Evolutionary conservation across 2,888 invertebrate species (phyloP).

Genomic region (Agriopis leucophaearia): DNA sequence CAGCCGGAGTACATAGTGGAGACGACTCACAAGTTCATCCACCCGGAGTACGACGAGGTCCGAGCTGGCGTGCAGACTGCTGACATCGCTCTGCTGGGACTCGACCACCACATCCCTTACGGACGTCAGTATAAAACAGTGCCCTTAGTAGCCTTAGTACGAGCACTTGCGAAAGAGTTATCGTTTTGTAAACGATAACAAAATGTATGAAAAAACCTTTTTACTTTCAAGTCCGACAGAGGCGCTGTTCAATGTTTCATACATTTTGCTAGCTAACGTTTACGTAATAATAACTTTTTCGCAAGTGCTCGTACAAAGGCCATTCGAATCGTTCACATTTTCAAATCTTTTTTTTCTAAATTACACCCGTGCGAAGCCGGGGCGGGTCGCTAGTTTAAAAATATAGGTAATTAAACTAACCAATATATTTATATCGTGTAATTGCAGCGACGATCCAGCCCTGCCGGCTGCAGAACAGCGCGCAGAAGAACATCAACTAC

Average conservation of each 20-base stretch:
- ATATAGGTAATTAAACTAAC: background rate
- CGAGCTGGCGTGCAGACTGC: constrained; percentile 67
- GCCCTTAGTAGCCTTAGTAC: background rate
- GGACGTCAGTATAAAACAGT: constrained; percentile 60
- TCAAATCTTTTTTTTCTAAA: too few relatives aligned
- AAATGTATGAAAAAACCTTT: too few relatives aligned
- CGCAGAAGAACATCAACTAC: constrained; percentile 63
- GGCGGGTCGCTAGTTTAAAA: too few relatives aligned
- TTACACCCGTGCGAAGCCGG: too few relatives aligned
- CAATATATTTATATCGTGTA: background rate
- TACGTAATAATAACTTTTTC: too few relatives aligned
- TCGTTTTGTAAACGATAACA: too few relatives aligned
- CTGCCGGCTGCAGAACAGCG: constrained; percentile 67
- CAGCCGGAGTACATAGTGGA: constrained; percentile 66
- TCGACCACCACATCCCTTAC: constrained; percentile 58
- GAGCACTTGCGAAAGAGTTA: too few relatives aligned
- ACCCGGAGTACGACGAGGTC: constrained; percentile 65
- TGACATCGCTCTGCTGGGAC: constrained; percentile 69
- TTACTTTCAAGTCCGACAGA: too few relatives aligned
- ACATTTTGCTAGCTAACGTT: too few relatives aligned
- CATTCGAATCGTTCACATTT: too few relatives aligned
- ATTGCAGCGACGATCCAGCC: constrained; percentile 66
- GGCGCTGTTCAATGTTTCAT: too few relatives aligned
- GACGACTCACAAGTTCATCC: constrained; percentile 60
- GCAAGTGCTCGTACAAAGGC: too few relatives aligned